Percentiles rank a stretch among this genome's conserved stretches.
Conservation (phyloP, 2,888 invertebrate genomes). For the Ethmia dodecea region DNA sequence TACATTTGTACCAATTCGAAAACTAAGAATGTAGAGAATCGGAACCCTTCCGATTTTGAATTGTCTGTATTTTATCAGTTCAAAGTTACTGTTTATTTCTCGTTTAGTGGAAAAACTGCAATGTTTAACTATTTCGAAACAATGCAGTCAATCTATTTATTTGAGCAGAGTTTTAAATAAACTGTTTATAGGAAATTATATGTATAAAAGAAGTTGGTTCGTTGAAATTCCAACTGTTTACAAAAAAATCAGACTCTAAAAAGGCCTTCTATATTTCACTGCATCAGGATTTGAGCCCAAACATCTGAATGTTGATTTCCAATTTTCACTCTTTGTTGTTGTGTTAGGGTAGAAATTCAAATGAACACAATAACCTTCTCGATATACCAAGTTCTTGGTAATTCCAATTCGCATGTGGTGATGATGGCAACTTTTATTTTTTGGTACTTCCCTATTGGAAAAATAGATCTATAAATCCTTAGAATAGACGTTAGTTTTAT, state of each 20-base stretch:
- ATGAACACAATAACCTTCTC: slow-evolving; percentile 31
- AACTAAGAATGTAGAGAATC: not conserved
- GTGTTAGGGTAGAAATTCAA: slow-evolving; percentile 33
- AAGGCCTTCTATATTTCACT: too few relatives aligned
- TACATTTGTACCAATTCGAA: too few relatives aligned
- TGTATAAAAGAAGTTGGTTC: too few relatives aligned
- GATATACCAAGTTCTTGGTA: slow-evolving; percentile 46
- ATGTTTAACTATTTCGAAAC: too few relatives aligned
- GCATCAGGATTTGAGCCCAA: too few relatives aligned
- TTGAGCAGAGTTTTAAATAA: too few relatives aligned
- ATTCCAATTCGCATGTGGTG: slow-evolving; percentile 60
- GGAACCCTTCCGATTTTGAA: slow-evolving; percentile 16
- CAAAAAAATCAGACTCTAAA: too few relatives aligned
- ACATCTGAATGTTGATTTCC: too few relatives aligned
- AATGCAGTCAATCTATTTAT: too few relatives aligned
- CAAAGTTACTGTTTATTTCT: slow-evolving; percentile 25
- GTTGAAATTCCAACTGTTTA: too few relatives aligned
- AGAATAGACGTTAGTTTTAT: too few relatives aligned
- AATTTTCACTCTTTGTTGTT: slow-evolving; percentile 9
- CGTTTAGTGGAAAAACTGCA: slow-evolving; percentile 23
- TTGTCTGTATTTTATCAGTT: slow-evolving; percentile 1
- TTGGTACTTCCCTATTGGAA: slow-evolving; percentile 40
- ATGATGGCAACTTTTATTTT: slow-evolving; percentile 58
- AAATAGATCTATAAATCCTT: slow-evolving; percentile 30
- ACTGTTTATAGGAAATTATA: too few relatives aligned